Percentiles rank a stretch among this genome's conserved stretches.
Conservation (phyloP, 2,888 invertebrate genomes). For the Sturmia bella region DNA sequence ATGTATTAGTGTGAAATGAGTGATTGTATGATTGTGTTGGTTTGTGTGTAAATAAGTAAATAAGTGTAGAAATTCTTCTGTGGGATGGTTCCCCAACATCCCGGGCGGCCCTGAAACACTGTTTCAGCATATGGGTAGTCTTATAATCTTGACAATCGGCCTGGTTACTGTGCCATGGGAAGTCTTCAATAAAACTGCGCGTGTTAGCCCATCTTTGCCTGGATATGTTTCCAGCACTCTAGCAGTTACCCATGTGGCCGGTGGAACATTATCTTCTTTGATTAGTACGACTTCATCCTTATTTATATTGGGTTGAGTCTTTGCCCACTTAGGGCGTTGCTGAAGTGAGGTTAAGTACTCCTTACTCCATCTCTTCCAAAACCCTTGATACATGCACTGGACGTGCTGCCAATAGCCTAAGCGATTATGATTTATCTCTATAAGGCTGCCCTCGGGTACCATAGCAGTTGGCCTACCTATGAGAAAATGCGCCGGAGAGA, state of each 20-base stretch:
- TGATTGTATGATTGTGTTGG: too few species aligned
- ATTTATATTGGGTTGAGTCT: constrained; percentile 9
- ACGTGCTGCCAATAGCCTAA: constrained; percentile 40
- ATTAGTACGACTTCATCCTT: constrained; percentile 19
- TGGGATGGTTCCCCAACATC: too few species aligned
- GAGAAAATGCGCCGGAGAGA: constrained; percentile 54
- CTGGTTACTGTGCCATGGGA: constrained; percentile 1
- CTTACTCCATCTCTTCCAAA: constrained; percentile 60
- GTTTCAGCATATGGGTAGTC: constrained; percentile 5
- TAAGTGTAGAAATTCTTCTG: too few species aligned
- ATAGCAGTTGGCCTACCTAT: constrained; percentile 59
- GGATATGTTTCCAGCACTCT: constrained; percentile 53
- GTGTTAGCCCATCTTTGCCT: constrained; percentile 55
- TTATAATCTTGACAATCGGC: neutral
- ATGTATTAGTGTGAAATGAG: too few species aligned
- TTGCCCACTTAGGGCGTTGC: constrained; percentile 35
- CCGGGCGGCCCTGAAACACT: neutral
- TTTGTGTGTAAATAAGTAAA: too few species aligned
- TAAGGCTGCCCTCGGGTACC: constrained; percentile 40
- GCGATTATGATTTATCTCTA: neutral
- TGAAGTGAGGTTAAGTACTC: constrained; percentile 50
- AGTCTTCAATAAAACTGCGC: constrained; percentile 42
- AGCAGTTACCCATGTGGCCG: constrained; percentile 51
- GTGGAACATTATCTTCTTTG: constrained; percentile 34
- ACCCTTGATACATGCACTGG: constrained; percentile 48